Evolutionary conservation across 2,888 invertebrate genomes (phyloP), one percentile per base, ranked within the genome.

Genomic region (Drosophila ezoana): DNA sequence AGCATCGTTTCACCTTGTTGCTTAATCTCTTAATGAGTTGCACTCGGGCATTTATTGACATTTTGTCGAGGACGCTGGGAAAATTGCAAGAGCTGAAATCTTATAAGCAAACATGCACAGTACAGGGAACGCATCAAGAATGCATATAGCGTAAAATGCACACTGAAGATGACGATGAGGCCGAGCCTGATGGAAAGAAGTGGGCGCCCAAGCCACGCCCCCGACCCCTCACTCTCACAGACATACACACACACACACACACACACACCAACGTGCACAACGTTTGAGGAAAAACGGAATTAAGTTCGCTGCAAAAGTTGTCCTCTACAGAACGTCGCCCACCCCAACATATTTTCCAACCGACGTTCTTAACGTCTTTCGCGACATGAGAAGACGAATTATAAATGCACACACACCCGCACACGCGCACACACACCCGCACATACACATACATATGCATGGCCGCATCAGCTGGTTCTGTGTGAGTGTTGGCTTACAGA

Each of bases 21-120:
- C 79, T 73, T 82, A 86, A 84, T 84, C 83, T 72, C 79, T 83
- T 84, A 84, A 84, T 86, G 86, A 84, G 81, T 84, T 84, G 76
- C 81, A 76, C 76, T 76, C 71, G 63, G 58, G 81, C 77, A 86
- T 86, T 83, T 84, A 84, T 86, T 86, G 81, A 84, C 79, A 83
- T 81, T 76, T 72, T 72, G 58, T 58, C 63, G 64, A 74, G 69
- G 48, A 68, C 60, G 57, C 60, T 56, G 66, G 40, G 5, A 45
- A 76, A 75, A 72, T 61, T 58, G 52, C 58, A 47, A 62, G 47
- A 53, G 28, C 62, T 54, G 72, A 83, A 86, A 86, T 86, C 86
- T 64, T 74, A 79, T 75, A 72, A 72, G 78, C 80, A 78, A 70
- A 70, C 72, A 67, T 58, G 67, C 62, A 44, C 58, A 54, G 52